phyloP scores from a whole-genome alignment of 1,140 invertebrate species.

The Dreissena polymorpha region DNA sequence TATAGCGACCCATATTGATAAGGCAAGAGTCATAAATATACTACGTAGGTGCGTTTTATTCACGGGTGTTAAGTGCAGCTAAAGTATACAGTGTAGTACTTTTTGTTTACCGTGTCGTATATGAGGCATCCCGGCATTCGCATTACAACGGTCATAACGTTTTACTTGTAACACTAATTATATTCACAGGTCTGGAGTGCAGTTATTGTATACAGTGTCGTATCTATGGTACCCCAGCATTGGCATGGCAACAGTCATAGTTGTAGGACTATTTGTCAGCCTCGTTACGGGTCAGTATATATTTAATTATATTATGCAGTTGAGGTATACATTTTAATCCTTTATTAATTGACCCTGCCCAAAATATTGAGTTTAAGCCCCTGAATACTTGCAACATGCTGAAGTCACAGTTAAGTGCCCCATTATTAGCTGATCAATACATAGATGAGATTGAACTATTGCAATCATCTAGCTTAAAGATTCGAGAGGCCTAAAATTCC shows the following conservation, averaged over 20 bases:
- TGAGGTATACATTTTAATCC: background rate
- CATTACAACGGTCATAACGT: background rate
- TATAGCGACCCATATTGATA: too few relatives aligned
- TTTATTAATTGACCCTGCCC: too few relatives aligned
- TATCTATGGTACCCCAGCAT: conserved; percentile 91
- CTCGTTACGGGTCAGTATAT: conserved; percentile 82
- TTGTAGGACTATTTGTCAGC: conserved; percentile 87
- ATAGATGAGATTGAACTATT: background rate
- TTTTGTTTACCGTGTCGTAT: background rate
- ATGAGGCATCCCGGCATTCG: background rate
- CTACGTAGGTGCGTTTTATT: too few relatives aligned
- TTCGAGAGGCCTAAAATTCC: too few relatives aligned
- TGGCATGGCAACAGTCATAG: conserved; percentile 83
- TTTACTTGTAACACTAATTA: background rate
- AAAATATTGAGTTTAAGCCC: too few relatives aligned
- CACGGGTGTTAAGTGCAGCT: background rate
- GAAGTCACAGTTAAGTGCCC: background rate
- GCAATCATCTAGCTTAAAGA: background rate
- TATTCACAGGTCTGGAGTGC: conserved; percentile 58
- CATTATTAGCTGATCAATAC: background rate
- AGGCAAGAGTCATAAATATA: too few relatives aligned
- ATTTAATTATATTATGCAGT: background rate
- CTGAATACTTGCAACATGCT: background rate
- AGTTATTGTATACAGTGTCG: conserved; percentile 85
- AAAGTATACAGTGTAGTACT: background rate